Base-by-base conservation (phyloP, 1,140 invertebrate species). In the Euborellia annulipes region DNA sequence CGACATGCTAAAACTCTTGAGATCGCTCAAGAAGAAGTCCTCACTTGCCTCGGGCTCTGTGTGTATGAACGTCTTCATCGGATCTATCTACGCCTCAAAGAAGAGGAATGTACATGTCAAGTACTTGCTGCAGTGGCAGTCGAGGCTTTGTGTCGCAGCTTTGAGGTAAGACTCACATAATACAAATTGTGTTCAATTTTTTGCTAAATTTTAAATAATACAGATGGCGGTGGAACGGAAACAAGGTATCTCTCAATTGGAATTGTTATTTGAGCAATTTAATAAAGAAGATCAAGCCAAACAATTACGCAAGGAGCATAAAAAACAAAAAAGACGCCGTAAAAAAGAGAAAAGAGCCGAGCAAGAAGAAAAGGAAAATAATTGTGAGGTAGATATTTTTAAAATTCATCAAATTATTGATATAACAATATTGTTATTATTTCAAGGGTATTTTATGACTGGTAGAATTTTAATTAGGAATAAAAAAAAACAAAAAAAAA, bases 1-100 rank as follows among this genome's bases (percentile, higher is more conserved):
- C 71, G 89, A 42, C 89, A 94, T 65, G 90, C 89, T 1, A 94
- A 93, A 66, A 93, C 89, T 7, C 62, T 93, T 50, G 89, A 93
- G 69, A 89, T 92, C 55, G 90, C 89, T 54, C 90, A 95, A 66
- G 88, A 93, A 64, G 89, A 95, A 68, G 88, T 93, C 36, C 68
- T 95, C 43, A 92, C 86, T 0, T 93, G 89, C 62, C 71, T 93
- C 38, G 89, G 89, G 11, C 82, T 93, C 62, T 89, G 87, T 62
- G 76, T 93, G 43, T 87, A 89, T 57, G 87, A 92, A 59, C 68
- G 87, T 38, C 67, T 95, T 13, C 82, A 90, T 61, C 73, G 79
- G 50, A 80, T 93, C 45, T 81, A 87, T 55, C 74, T 88, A 47
- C 76, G 85, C 45, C 68, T 93, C 50, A 74, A 79, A 44, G 86